Conservation (phyloP, 2,888 invertebrate species). For the Xanthorhoe spadicearia region DNA sequence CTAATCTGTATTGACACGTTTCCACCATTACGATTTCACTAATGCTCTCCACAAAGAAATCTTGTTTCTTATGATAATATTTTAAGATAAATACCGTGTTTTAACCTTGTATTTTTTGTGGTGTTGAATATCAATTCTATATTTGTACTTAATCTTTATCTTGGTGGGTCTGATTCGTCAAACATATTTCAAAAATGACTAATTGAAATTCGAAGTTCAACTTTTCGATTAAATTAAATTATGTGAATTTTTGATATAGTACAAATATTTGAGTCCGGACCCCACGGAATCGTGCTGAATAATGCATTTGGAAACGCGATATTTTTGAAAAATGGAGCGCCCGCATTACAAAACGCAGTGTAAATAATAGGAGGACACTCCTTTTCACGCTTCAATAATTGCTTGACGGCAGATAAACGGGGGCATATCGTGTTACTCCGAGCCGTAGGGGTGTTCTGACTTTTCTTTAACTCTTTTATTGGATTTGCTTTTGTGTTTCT, state of each 20-base stretch:
- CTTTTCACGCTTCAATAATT: slow-evolving; percentile 86
- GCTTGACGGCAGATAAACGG: slow-evolving; percentile 84
- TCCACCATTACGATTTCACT: slow-evolving; percentile 79
- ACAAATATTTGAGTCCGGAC: slow-evolving; percentile 29
- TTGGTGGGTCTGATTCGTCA: slow-evolving; percentile 21
- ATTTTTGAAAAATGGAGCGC: slow-evolving; percentile 79
- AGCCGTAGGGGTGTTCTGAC: slow-evolving; percentile 64
- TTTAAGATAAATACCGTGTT: slow-evolving; percentile 62
- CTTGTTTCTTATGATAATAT: slow-evolving; percentile 56
- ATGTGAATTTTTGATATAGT: slow-evolving; percentile 3
- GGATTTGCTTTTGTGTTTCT: slow-evolving; percentile 41
- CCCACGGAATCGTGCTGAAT: slow-evolving; percentile 35
- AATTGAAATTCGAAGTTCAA: not conserved
- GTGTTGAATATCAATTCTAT: slow-evolving; percentile 43
- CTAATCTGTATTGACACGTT: slow-evolving; percentile 81
- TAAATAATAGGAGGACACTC: slow-evolving; percentile 84
- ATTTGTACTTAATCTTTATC: slow-evolving; percentile 35
- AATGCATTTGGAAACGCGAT: slow-evolving; percentile 76
- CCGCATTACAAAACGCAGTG: slow-evolving; percentile 82
- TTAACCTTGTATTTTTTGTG: slow-evolving; percentile 57
- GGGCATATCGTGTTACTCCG: slow-evolving; percentile 73
- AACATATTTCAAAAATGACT: not conserved
- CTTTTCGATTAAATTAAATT: not conserved
- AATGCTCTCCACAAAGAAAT: slow-evolving; percentile 68
- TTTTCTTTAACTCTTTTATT: slow-evolving; percentile 72